These are phyloP conservation scores for Tortricodes alternella DNA, from an alignment of 2,888 invertebrate species.

Conservation along the genomic window DNA sequence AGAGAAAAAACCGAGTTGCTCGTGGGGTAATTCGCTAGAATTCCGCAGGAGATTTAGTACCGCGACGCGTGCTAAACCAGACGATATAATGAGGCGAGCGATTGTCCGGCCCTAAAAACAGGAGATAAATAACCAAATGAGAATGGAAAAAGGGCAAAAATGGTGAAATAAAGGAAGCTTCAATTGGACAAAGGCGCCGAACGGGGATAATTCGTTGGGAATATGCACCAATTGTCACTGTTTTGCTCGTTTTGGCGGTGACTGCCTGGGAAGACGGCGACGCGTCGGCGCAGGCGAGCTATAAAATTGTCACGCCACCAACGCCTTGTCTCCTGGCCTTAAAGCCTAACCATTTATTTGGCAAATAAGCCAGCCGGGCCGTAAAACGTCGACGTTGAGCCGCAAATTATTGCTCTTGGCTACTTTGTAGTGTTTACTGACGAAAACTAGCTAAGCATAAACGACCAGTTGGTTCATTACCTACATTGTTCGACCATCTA, in stretches of 20 bases:
- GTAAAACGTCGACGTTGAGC: background rate
- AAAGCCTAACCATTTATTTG: slow-evolving; percentile 22
- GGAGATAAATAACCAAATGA: slow-evolving; percentile 82
- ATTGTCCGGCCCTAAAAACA: slow-evolving; percentile 72
- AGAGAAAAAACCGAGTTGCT: slow-evolving; percentile 70
- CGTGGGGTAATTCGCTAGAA: slow-evolving; percentile 80
- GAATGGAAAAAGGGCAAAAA: slow-evolving; percentile 81
- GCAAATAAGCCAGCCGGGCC: slow-evolving; percentile 8
- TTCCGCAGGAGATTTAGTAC: slow-evolving; percentile 78
- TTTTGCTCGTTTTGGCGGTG: slow-evolving; percentile 68
- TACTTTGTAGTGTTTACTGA: no score
- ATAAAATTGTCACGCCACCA: slow-evolving; percentile 48
- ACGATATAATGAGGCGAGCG: slow-evolving; percentile 73
- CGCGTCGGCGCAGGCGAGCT: slow-evolving; percentile 46
- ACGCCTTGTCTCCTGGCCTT: slow-evolving; percentile 14
- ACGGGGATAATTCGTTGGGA: slow-evolving; percentile 77
- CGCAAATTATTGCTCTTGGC: background rate
- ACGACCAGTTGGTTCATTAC: no score
- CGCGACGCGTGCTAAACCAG: slow-evolving; percentile 70
- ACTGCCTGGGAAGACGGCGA: slow-evolving; percentile 55
- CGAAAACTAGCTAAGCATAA: no score
- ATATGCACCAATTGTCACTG: slow-evolving; percentile 82
- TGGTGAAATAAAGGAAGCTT: slow-evolving; percentile 77
- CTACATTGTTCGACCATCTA: no score
- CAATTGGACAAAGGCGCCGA: slow-evolving; percentile 82